Base-by-base conservation (phyloP, 2,113 vertebrate species). In the Pomatostomus ruficeps region DNA sequence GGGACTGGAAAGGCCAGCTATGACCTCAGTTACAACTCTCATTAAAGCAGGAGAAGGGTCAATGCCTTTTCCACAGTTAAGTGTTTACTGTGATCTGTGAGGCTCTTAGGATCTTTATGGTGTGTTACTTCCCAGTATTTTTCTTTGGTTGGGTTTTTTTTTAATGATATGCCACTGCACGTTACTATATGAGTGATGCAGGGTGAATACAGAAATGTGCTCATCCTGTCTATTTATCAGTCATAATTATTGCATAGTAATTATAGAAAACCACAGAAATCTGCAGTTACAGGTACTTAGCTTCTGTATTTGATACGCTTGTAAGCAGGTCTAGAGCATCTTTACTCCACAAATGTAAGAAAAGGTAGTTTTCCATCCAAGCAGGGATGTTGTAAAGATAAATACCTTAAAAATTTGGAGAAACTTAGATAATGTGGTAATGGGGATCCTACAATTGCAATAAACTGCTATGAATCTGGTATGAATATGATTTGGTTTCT, bases 1-100 rank as follows among this genome's bases (percentile, higher is more conserved):
- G 1, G 1, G 52, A 36, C 46, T 94, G 84, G 61, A 96, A 96
- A 94, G 51, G 79, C 42, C 81, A 75, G 54, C 83, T 67, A 89
- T 97, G 96, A 97, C 85, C 89, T 97, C 95, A 97, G 75, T 57
- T 55, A 85, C 36, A 81, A 31, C 25, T 93, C 57, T 42, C 0
- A 0, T 51, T 84, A 89, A 94, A 93, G 81, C 72, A 93, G 81
- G 52, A 97, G 70, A 94, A 21, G 46, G 68, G 63, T 66, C 59
- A 2, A 73, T 66, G 78, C 77, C 68, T 91, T 80, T 85, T 86
- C 84, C 77, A 85, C 38, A 85, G 66, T 20, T 29, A 45, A 55
- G 43, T 54, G 65, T 77, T 74, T 52, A 94, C n/a, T n/a, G n/a
- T 0, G 0, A 58, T 76, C 67, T 38, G 14, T 28, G 42, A 88